Conservation (phyloP, 2,888 invertebrate genomes). For the Dorcus parallelipipedus region DNA sequence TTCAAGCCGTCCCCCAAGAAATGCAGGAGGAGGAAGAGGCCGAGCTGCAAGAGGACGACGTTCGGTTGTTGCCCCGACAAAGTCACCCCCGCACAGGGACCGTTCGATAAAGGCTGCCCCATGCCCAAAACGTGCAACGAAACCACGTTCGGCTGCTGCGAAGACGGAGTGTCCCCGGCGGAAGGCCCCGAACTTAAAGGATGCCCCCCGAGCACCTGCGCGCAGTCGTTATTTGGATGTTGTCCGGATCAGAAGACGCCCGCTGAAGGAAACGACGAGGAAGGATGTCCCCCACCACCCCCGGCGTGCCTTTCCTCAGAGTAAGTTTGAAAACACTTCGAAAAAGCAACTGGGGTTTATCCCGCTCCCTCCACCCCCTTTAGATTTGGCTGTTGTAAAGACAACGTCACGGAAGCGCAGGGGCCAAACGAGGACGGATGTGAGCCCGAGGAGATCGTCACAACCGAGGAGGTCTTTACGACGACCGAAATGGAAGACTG, state of each 20-base stretch:
- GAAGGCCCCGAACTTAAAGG: constrained; percentile 66
- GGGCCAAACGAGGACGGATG: constrained; percentile 40
- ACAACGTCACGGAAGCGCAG: constrained; percentile 66
- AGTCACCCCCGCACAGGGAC: constrained; percentile 72
- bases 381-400: constrained; percentile 81
- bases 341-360: constrained; percentile 31
- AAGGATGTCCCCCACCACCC: constrained; percentile 73
- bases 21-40: constrained; percentile 56
- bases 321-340: constrained; percentile 39
- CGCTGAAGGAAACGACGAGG: constrained; percentile 76
- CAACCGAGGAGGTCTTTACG: constrained; percentile 21
- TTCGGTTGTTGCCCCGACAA: constrained; percentile 87
- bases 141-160: constrained; percentile 75
- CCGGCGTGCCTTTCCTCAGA: constrained; percentile 58
- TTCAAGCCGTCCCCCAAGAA: constrained; percentile 55
- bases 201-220: constrained; percentile 73
- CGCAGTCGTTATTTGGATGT: constrained; percentile 80
- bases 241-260: constrained; percentile 75
- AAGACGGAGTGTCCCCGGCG: constrained; percentile 77
- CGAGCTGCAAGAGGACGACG: constrained; percentile 59
- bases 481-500: constrained; percentile 49
- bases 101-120: constrained; percentile 77
- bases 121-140: constrained; percentile 72
- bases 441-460: constrained; percentile 32
- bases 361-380: constrained; percentile 32